Evolutionary conservation across 2,888 invertebrate species (phyloP).

Genomic region (Thysanoteuthis rhombus): DNA sequence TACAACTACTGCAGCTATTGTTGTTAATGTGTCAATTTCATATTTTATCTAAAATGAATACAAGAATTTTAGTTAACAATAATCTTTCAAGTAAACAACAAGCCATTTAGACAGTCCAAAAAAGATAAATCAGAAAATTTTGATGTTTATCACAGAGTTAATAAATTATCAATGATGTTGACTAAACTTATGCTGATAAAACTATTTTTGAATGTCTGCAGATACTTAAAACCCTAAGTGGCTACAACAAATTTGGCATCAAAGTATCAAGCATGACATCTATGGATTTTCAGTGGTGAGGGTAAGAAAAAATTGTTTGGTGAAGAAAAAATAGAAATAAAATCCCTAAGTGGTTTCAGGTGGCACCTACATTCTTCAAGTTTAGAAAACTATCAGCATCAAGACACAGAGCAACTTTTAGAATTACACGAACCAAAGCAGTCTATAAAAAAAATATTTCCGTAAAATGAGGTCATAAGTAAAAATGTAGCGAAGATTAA

Average conservation of each 20-base stretch:
- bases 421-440: neutral
- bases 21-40: too few species aligned
- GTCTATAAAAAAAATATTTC: neutral
- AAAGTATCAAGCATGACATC: slow-evolving; percentile 12
- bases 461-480: neutral
- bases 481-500: neutral
- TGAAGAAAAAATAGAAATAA: neutral
- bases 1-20: too few species aligned
- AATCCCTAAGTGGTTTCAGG: slow-evolving; percentile 12
- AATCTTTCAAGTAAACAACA: neutral
- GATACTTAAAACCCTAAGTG: neutral
- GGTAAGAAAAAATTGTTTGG: neutral
- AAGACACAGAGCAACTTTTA: neutral
- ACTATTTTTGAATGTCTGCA: slow-evolving; percentile 12
- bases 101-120: neutral
- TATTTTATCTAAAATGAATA: too few species aligned
- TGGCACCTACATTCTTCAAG: neutral
- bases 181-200: neutral
- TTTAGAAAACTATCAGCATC: slow-evolving; percentile 12
- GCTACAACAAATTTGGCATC: neutral
- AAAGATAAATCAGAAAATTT: neutral
- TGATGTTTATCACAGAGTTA: neutral
- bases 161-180: neutral
- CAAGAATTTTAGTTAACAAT: too few species aligned
- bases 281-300: neutral